Evolutionary conservation across 2,113 vertebrate species (phyloP).

Genomic region (Murina feae): DNA sequence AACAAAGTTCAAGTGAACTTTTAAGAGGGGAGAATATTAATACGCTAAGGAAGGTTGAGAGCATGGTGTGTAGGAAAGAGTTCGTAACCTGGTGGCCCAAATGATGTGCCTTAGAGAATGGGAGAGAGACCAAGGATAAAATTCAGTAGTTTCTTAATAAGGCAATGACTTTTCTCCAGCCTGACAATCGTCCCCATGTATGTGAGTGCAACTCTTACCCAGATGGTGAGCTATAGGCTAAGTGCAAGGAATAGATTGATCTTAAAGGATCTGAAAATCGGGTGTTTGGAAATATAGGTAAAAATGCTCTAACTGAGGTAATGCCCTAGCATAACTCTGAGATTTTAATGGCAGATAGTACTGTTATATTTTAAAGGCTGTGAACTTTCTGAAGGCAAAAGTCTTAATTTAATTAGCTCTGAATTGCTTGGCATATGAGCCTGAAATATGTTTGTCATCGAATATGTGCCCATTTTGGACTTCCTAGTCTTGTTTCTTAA

Average conservation of each 20-base stretch:
- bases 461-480: not conserved
- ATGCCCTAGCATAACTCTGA: not conserved
- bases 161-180: not conserved
- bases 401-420: not conserved
- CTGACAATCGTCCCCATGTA: not conserved
- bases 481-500: not conserved
- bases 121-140: not conserved
- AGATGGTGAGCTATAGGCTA: not conserved
- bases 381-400: not conserved
- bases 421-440: not conserved
- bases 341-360: not conserved
- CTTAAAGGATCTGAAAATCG: not conserved
- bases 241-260: not conserved
- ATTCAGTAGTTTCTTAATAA: not conserved
- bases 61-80: not conserved
- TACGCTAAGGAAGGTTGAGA: not conserved
- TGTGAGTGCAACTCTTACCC: not conserved
- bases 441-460: not conserved
- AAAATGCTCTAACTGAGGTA: not conserved
- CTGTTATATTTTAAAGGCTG: not conserved
- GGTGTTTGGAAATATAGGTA: not conserved
- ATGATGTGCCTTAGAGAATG: not conserved
- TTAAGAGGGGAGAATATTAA: not conserved
- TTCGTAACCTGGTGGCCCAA: not conserved
- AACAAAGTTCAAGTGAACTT: not conserved